These are phyloP conservation scores for Xestia ashworthii DNA, from an alignment of 2,888 invertebrate species.

Conservation along the genomic window DNA sequence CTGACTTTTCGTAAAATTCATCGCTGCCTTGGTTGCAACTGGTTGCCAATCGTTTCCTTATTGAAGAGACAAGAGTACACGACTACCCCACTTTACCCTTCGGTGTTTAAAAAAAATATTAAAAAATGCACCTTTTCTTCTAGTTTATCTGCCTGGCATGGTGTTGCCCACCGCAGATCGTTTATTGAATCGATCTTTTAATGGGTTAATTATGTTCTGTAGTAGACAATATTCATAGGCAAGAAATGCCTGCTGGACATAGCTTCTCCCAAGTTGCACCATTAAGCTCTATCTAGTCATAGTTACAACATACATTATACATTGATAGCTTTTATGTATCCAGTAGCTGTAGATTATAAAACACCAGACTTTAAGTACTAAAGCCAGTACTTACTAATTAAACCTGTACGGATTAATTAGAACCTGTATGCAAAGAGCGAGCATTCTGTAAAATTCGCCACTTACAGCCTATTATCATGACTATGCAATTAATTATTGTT, in stretches of 20 bases:
- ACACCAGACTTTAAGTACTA: slow-evolving; percentile 2
- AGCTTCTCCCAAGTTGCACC: not conserved
- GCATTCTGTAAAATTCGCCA: slow-evolving; percentile 15
- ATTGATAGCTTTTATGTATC: not conserved
- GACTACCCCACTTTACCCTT: not conserved
- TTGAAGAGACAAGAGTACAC: not conserved
- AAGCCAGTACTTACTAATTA: not conserved
- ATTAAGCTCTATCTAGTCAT: not conserved
- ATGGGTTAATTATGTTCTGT: not conserved
- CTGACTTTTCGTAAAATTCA: not conserved
- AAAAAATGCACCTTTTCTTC: not conserved
- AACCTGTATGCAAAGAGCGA: slow-evolving; percentile 4
- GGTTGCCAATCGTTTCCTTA: not conserved
- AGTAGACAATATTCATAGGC: not conserved
- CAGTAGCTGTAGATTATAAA: not conserved
- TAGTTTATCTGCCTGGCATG: not conserved
- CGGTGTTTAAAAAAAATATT: not conserved
- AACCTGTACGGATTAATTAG: slow-evolving; percentile 20
- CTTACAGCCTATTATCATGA: slow-evolving; percentile 25
- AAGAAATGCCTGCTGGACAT: not conserved
- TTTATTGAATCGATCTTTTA: not conserved
- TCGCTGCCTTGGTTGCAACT: not conserved
- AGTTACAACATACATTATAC: not conserved
- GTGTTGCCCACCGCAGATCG: not conserved
- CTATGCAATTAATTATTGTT: slow-evolving; percentile 21